A percentile compares a stretch with the other conserved stretches of the same genome.
These are phyloP conservation scores for Borostomias antarcticus DNA, from an alignment of 2,797 vertebrate species.

Conservation along the genomic window DNA sequence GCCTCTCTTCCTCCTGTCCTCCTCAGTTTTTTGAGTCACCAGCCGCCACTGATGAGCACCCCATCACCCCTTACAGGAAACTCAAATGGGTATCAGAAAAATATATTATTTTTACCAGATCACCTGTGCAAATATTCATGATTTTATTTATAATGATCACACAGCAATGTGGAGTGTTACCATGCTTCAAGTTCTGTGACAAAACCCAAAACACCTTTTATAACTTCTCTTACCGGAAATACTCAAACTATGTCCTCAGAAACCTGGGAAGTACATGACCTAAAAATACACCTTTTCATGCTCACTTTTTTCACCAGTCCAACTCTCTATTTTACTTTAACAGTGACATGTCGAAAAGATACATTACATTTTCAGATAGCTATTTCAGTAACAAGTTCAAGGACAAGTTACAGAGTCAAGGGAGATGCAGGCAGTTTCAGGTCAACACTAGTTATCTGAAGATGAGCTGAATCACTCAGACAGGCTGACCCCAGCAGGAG, in stretches of 20 bases:
- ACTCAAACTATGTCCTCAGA: neutral
- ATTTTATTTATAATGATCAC: neutral
- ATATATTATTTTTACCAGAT: neutral
- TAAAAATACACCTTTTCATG: neutral
- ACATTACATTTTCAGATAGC: no score
- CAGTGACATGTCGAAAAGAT: no score
- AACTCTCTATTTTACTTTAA: no score
- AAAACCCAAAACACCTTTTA: neutral
- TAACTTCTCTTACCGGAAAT: no score
- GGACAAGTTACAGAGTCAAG: no score
- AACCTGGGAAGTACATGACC: no score
- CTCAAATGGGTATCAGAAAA: neutral
- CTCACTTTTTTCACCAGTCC: no score
- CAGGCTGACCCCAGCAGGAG: neutral
- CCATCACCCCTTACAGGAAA: constrained; percentile 3
- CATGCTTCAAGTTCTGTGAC: neutral
- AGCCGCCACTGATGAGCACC: no score
- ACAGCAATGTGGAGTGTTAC: neutral
- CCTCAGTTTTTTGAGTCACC: no score
- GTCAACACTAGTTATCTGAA: neutral
- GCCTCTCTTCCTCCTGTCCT: no score
- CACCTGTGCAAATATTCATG: constrained; percentile 2
- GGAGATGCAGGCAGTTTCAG: neutral
- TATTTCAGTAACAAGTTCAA: no score
- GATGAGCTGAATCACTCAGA: neutral